phyloP scores from a whole-genome alignment of 2,113 vertebrate genomes.

The Aphyosemion australe region DNA sequence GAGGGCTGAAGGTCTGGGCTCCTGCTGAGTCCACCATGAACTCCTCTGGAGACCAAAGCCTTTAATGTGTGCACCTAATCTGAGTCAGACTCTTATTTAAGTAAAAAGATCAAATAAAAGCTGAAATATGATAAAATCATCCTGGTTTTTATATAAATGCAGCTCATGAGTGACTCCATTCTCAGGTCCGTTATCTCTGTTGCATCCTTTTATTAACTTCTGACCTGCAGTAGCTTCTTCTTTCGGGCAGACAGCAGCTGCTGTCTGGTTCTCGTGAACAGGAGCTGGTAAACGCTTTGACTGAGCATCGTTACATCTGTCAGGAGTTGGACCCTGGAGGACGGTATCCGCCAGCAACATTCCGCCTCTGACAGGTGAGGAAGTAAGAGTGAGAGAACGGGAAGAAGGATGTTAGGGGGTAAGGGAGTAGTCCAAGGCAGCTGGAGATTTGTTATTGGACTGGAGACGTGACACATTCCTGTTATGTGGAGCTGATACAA shows the following conservation, averaged over 20 bases:
- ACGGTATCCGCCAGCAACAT: conserved; percentile 73
- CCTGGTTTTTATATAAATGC: no score
- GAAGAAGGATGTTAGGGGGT: conserved; percentile 70
- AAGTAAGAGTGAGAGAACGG: conserved; percentile 79
- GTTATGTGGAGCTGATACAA: conserved; percentile 39
- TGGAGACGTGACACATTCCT: conserved; percentile 15
- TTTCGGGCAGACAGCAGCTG: conserved; percentile 23
- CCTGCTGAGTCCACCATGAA: no score
- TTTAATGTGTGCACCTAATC: not conserved
- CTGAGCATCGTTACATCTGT: conserved; percentile 72
- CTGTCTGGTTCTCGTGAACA: conserved; percentile 52
- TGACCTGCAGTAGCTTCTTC: conserved; percentile 11
- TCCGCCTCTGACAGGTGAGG: conserved; percentile 81
- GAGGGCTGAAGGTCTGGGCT: not conserved
- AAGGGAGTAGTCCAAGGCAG: conserved; percentile 68
- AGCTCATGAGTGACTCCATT: no score
- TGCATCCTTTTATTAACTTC: not conserved
- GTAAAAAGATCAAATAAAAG: no score
- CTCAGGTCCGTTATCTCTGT: not conserved
- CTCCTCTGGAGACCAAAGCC: no score
- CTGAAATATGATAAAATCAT: no score
- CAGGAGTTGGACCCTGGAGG: conserved; percentile 60
- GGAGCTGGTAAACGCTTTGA: conserved; percentile 64
- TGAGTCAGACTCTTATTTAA: no score
- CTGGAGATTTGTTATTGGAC: conserved; percentile 70